Base-by-base conservation (phyloP, 2,797 vertebrate genomes). In the Myoxocephalus aenaeus region DNA sequence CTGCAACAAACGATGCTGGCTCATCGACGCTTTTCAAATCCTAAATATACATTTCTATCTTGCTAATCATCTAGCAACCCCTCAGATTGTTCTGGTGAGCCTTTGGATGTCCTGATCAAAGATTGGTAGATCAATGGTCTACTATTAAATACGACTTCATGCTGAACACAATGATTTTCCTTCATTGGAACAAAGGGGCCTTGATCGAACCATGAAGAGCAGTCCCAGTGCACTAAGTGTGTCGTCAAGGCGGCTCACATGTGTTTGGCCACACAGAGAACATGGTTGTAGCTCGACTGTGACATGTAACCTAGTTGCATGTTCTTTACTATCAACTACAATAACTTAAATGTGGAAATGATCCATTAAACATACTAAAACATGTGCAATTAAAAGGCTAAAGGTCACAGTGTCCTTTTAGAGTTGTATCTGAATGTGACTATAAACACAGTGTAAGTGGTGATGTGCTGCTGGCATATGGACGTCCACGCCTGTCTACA, bases 401-500 rank as follows among this genome's bases (percentile, higher is more conserved):
- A 18, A 11, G 1, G 40, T 50, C 29, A 1, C 14, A 1, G 29
- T 0, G 0, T 36, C 12, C 14, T 17, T 17, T 20, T 44, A 46
- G 15, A 18, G 44, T 7, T 46, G 15, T 18, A 42, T 22, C 18
- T 25, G 13, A 18, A 20, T 11, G 63, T 65, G 63, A 27, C 6
- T 20, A 1, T 42, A 18, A 46, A 44, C 2, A 3, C 2, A 0
- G 6, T 7, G 70, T 14, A 7, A 17, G 25, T 8, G 20, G n/a
- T 3, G 44, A 61, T 7, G 67, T 54, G 38, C 61, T 54, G 38
- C 61, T 1, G 17, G 5, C 68, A 80, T 78, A 63, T 72, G 72
- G 69, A 75, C 72, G 34, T 5, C 11, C 56, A 5, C 8, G 1
- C 58, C 36, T 0, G 44, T 18, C 42, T 8, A 4, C 66, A 40